phyloP scores from a whole-genome alignment of 2,113 vertebrate species.

The Enhydra lutris region DNA sequence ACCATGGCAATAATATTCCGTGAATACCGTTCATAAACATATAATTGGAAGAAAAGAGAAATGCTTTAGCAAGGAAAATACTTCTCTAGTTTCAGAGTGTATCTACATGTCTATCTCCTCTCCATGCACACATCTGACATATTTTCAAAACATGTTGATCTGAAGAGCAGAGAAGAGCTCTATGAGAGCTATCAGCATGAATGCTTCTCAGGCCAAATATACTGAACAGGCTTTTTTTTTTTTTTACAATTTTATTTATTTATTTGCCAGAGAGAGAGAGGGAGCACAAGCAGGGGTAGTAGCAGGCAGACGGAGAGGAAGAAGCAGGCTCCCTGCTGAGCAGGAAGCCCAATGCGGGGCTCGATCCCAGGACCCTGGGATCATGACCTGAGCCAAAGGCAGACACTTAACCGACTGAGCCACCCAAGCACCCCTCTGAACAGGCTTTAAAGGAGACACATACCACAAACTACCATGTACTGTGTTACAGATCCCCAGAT shows the following conservation, averaged over 20 bases:
- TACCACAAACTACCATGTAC: not conserved
- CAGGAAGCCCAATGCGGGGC: too few relatives aligned
- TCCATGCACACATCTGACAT: not conserved
- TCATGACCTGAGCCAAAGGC: too few relatives aligned
- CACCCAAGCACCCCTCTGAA: not conserved
- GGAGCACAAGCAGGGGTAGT: too few relatives aligned
- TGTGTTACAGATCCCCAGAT: not conserved
- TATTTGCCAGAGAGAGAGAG: too few relatives aligned
- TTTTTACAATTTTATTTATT: too few relatives aligned
- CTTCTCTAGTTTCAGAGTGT: not conserved
- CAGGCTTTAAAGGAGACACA: not conserved
- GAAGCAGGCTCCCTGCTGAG: too few relatives aligned
- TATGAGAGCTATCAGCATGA: not conserved
- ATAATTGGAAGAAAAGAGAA: not conserved
- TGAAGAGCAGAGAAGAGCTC: not conserved
- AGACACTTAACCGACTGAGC: too few relatives aligned
- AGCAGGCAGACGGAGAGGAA: too few relatives aligned
- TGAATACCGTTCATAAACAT: not conserved
- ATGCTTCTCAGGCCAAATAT: not conserved
- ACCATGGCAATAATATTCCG: not conserved
- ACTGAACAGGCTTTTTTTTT: not conserved
- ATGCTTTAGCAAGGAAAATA: not conserved
- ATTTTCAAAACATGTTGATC: not conserved
- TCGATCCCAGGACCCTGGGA: too few relatives aligned
- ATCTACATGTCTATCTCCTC: not conserved